phyloP scores from a whole-genome alignment of 1,140 invertebrate species.

The Drosophila yakuba region DNA sequence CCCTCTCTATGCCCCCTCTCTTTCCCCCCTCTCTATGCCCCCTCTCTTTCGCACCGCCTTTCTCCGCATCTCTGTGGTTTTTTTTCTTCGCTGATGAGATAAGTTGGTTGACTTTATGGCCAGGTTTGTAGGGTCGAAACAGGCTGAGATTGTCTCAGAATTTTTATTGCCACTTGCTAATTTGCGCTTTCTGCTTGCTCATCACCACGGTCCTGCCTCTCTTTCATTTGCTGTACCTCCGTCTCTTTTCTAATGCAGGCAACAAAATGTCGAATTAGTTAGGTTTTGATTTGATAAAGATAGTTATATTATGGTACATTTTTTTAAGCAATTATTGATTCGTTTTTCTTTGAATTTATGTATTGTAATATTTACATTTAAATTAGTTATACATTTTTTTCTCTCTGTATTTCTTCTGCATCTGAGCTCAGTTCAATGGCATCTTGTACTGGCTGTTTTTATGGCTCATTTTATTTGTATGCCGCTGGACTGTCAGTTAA shows the following conservation, averaged over 20 bases:
- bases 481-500: not conserved
- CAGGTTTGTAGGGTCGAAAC: slow-evolving; percentile 33
- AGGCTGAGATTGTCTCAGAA: slow-evolving; percentile 38
- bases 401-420: slow-evolving; percentile 15
- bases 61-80: slow-evolving; percentile 7
- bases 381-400: not conserved
- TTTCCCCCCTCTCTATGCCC: too few species aligned
- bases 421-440: slow-evolving; percentile 48
- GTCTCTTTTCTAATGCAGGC: slow-evolving; percentile 9
- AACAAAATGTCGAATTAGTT: not conserved
- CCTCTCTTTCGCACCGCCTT: not conserved
- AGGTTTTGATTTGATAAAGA: too few species aligned
- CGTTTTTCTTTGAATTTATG: too few species aligned
- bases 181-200: slow-evolving; percentile 42
- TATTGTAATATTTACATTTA: not conserved
- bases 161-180: slow-evolving; percentile 62
- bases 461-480: not conserved
- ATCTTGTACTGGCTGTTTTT: slow-evolving; percentile 21
- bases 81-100: slow-evolving; percentile 2
- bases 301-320: not conserved
- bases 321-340: too few species aligned
- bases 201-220: slow-evolving; percentile 2
- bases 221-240: not conserved
- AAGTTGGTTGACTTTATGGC: slow-evolving; percentile 18
- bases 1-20: too few species aligned